Base-by-base conservation (phyloP, 2,113 vertebrate genomes). In the Phaethornis superciliosus region DNA sequence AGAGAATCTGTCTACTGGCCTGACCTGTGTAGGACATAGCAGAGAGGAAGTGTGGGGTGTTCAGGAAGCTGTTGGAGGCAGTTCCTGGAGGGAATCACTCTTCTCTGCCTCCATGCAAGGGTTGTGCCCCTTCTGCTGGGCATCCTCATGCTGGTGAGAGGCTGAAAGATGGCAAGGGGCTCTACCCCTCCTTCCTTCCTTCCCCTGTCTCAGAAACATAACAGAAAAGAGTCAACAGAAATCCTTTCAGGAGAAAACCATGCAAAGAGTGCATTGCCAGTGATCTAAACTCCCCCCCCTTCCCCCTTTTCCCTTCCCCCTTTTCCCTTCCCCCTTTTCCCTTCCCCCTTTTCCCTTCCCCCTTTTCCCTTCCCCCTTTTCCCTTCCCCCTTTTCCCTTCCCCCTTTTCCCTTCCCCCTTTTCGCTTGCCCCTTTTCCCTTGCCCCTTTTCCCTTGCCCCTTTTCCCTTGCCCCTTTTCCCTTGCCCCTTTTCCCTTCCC, bases 111-210 rank as follows among this genome's bases (percentile, higher is more conserved):
- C 52, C 42, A 10, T 79, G n/a, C 9, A 23, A 72, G 14, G 16
- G 6, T 12, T 0, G 37, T 46, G 81, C 26, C 42, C 18, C 8
- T 70, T 58, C 60, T 68, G 42, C 75, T 78, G 65, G 58, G 76
- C 80, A 90, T 46, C 88, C 32, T 91, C 27, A 6, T 58, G 79
- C 72, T 5, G 3, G 14, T 9, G 71, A 54, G 54, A 22, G 14
- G 32, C 51, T 88, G 62, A 19, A 24, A 82, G 62, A 58, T 85
- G 82, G 68, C 79, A 52, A 83, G 82, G 42, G 71, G 42, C 33
- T 92, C 60, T n/a, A 44, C 52, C 69, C 30, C 60, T 94, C 40
- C 88, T 93, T 83, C 68, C 88, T 94, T 81, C 82, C 70, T n/a
- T n/a, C n/a, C n/a, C 64, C 62, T 82, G 26, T 21, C 33, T 83